These are phyloP conservation scores for Enteromius treurensis DNA, from an alignment of 2,797 vertebrate genomes.

Conservation along the genomic window DNA sequence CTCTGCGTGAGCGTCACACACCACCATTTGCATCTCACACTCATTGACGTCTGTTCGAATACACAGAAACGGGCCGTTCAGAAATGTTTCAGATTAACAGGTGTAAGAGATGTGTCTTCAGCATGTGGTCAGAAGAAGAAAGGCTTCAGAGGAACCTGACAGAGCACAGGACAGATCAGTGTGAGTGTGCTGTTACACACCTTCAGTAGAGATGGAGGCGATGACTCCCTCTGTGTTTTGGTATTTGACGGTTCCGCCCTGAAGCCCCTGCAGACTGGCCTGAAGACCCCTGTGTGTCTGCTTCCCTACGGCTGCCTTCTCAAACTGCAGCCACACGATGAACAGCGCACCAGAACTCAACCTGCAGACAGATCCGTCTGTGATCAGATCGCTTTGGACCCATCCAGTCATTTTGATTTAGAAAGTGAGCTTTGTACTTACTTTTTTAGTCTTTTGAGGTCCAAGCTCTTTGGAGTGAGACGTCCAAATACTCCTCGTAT, in stretches of 20 bases:
- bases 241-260: slow-evolving; percentile 19
- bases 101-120: background rate
- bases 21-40: slow-evolving; percentile 73
- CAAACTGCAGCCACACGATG: slow-evolving; percentile 77
- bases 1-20: slow-evolving; percentile 74
- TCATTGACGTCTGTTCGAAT: slow-evolving; percentile 74
- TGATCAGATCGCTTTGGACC: background rate
- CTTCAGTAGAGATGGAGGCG: slow-evolving; percentile 64
- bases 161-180: background rate
- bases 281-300: slow-evolving; percentile 47
- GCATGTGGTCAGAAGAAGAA: background rate
- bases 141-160: background rate
- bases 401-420: background rate
- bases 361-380: slow-evolving; percentile 58
- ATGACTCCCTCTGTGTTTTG: slow-evolving; percentile 53
- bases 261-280: slow-evolving; percentile 61
- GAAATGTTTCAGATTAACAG: background rate
- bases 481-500: slow-evolving; percentile 64
- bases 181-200: background rate
- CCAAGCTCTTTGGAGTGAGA: slow-evolving; percentile 51
- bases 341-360: slow-evolving; percentile 71
- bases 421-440: slow-evolving; percentile 48
- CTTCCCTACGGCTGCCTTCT: background rate
- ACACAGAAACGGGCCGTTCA: background rate
- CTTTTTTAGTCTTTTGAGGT: slow-evolving; percentile 73